Conservation (phyloP, 2,797 vertebrate species). For the Pipistrellus kuhlii region DNA sequence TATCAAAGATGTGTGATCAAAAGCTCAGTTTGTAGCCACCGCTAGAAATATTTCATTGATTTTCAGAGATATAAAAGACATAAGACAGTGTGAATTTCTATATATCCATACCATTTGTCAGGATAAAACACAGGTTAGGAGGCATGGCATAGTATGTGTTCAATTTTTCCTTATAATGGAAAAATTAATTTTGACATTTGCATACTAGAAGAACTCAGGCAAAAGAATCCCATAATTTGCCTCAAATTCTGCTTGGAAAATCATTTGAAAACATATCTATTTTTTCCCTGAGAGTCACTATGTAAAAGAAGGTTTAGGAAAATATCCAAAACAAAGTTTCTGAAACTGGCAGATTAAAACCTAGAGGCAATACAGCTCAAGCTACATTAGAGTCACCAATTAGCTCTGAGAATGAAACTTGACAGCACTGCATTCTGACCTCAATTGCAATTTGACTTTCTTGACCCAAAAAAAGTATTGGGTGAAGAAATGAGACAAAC, state of each 20-base stretch:
- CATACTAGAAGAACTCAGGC: background rate
- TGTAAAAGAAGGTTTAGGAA: constrained; percentile 29
- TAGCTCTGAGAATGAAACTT: background rate
- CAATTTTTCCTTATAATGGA: background rate
- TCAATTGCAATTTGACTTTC: constrained; percentile 22
- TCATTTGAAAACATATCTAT: background rate
- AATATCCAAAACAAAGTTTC: constrained; percentile 5
- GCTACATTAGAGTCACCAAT: background rate
- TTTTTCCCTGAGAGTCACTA: background rate
- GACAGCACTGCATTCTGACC: background rate
- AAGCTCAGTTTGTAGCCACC: background rate
- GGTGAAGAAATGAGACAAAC: background rate
- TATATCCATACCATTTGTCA: background rate
- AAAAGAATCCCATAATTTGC: background rate
- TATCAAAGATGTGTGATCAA: background rate
- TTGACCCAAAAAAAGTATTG: background rate
- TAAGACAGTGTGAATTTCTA: background rate
- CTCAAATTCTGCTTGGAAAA: background rate
- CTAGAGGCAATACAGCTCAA: background rate
- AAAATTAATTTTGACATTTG: constrained; percentile 15
- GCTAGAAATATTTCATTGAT: background rate
- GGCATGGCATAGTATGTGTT: background rate
- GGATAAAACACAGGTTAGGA: background rate
- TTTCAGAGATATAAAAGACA: background rate
- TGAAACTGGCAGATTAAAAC: background rate